Conservation (phyloP, 2,113 vertebrate genomes). For the Chaetorhynchus papuensis region DNA sequence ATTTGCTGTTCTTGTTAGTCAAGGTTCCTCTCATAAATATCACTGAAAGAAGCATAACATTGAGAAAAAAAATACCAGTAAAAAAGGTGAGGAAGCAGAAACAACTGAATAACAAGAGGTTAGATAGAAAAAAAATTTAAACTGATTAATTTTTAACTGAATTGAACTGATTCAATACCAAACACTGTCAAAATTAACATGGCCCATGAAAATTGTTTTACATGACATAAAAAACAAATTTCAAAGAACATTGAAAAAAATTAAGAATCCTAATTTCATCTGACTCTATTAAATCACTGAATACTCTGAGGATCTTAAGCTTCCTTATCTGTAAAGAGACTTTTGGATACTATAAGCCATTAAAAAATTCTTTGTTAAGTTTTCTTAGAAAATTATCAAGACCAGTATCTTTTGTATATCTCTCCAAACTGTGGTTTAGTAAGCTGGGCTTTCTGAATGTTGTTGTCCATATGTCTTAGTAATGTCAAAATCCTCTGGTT, state of each 20-base stretch:
- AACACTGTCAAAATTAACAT: background rate
- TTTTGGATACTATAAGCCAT: background rate
- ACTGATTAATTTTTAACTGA: background rate
- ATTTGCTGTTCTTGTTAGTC: background rate
- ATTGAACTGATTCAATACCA: background rate
- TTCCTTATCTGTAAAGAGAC: background rate
- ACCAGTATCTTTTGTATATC: background rate
- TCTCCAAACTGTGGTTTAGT: background rate
- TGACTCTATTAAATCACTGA: background rate
- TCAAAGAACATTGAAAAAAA: background rate
- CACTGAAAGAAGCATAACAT: background rate
- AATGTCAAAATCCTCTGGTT: background rate
- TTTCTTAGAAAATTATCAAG: background rate
- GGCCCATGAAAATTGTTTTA: background rate
- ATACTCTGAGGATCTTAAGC: background rate
- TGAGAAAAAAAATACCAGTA: background rate
- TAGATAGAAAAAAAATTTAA: background rate
- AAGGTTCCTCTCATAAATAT: background rate
- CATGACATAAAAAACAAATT: background rate
- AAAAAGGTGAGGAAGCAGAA: background rate
- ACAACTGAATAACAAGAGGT: background rate
- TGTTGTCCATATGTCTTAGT: background rate
- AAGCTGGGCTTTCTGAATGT: background rate
- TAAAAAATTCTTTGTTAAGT: background rate
- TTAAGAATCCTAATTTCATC: background rate